A percentile compares a stretch with the other conserved stretches of the same genome.
phyloP scores from a whole-genome alignment of 2,113 vertebrate genomes.

The Sarotherodon lohbergeri region DNA sequence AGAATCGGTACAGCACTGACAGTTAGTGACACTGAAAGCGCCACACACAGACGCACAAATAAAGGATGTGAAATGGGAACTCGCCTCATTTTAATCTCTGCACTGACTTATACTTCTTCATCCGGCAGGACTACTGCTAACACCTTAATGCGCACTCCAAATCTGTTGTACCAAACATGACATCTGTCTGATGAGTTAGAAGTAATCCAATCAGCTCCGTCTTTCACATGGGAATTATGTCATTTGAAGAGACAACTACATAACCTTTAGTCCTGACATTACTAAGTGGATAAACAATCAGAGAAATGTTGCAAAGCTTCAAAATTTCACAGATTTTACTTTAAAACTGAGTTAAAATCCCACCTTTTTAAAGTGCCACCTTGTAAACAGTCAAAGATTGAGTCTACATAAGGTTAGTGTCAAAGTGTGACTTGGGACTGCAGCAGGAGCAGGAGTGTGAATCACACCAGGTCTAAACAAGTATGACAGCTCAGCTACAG shows the following conservation, averaged over 20 bases:
- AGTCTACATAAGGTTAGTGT: slow-evolving; percentile 9
- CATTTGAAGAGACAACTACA: neutral
- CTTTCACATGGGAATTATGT: neutral
- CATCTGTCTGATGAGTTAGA: neutral
- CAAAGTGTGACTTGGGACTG: slow-evolving; percentile 35
- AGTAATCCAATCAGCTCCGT: neutral
- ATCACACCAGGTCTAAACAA: slow-evolving; percentile 23
- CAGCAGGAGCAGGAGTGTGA: slow-evolving; percentile 35
- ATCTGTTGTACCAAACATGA: neutral
- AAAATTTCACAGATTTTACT: neutral
- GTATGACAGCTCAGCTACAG: slow-evolving; percentile 60
- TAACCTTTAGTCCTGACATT: neutral
- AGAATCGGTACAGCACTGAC: slow-evolving; percentile 6
- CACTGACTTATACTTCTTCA: neutral
- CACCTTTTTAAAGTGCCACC: neutral
- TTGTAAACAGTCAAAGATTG: neutral
- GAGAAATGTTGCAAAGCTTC: neutral
- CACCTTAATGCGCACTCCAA: neutral
- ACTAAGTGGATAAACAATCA: neutral
- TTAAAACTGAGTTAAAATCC: neutral
- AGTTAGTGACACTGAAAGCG: neutral
- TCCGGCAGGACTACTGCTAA: neutral
- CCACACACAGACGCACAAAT: neutral
- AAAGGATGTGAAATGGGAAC: neutral
- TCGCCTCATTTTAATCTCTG: neutral